Conservation (phyloP, 2,797 vertebrate species). For the Pempheris klunzingeri region DNA sequence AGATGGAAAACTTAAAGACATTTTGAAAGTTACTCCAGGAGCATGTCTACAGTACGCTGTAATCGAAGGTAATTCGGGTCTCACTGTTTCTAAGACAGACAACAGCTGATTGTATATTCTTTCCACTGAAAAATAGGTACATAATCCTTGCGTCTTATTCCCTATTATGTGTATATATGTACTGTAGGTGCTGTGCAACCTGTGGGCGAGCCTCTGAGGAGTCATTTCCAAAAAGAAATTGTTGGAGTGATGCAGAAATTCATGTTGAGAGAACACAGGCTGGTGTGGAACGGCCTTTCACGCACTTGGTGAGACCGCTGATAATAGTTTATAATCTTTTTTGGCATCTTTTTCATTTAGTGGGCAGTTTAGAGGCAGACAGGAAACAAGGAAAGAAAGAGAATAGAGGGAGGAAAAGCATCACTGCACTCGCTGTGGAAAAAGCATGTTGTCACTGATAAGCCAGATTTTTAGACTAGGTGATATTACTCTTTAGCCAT, state of each 20-base stretch:
- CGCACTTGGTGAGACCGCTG: constrained; percentile 85
- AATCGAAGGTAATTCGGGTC: constrained; percentile 87
- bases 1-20: constrained; percentile 79
- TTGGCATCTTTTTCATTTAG: not conserved
- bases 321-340: not conserved
- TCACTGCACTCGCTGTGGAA: not conserved
- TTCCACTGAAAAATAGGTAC: not conserved
- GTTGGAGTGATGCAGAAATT: constrained; percentile 90
- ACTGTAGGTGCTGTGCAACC: constrained; percentile 87
- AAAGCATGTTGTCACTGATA: not conserved
- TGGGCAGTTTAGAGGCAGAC: not conserved
- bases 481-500: no score
- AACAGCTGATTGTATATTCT: not conserved
- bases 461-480: not conserved
- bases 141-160: not conserved
- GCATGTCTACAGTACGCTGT: constrained; percentile 88
- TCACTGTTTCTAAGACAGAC: constrained; percentile 7
- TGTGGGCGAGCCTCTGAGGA: constrained; percentile 81
- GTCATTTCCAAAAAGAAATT: constrained; percentile 86
- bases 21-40: constrained; percentile 85
- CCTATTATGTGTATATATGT: constrained; percentile 15
- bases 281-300: constrained; percentile 90
- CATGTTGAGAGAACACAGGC: constrained; percentile 88
- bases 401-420: not conserved
- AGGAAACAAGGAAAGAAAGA: not conserved